Base-by-base conservation (phyloP, 2,113 vertebrate genomes). In the Rhizomys pruinosus region DNA sequence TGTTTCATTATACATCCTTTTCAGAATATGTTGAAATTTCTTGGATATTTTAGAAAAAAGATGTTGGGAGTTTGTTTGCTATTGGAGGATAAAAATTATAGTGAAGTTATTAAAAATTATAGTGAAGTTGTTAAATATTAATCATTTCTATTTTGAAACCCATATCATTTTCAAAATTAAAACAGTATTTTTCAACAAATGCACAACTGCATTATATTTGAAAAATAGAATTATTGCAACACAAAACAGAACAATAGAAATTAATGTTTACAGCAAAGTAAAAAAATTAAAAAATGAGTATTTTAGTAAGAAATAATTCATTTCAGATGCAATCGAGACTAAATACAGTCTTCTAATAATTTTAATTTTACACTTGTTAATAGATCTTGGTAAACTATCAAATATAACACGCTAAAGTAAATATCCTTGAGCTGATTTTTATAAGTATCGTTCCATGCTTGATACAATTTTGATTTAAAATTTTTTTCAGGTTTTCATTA, bases 291-390 rank as follows among this genome's bases (percentile, higher is more conserved):
- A 69, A 20, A 1, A n/a, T 76, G 10, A 94, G 13, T 84, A 66
- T 19, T 76, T 94, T 84, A 87, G 12, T 5, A 94, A 64, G 7
- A 94, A 34, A 73, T 55, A 91, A 73, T 69, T 66, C n/a, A 90
- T 1, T 27, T 37, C 23, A 77, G 29, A n/a, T 79, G 16, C 84
- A 89, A 57, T 77, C 39, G 37, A 76, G 3, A 47, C 17, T 84
- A 91, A 85, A 29, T 64, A 2, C 22, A 20, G 1, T 3, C 2
- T 63, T 93, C 32, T 52, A 78, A 44, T 88, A 32, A 79, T 80
- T 39, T 37, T 91, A 74, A 1, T 8, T 74, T 0, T 23, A 84
- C 1, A 72, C 84, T 89, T 1, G 10, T 87, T 73, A 85, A 63
- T 89, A 25, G 20, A 5, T 25, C 3, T 16, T 95, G 27, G 9